Percentiles rank a stretch among this genome's conserved stretches.
phyloP scores from a whole-genome alignment of 1,140 invertebrate genomes.

The Theocolax elegans region DNA sequence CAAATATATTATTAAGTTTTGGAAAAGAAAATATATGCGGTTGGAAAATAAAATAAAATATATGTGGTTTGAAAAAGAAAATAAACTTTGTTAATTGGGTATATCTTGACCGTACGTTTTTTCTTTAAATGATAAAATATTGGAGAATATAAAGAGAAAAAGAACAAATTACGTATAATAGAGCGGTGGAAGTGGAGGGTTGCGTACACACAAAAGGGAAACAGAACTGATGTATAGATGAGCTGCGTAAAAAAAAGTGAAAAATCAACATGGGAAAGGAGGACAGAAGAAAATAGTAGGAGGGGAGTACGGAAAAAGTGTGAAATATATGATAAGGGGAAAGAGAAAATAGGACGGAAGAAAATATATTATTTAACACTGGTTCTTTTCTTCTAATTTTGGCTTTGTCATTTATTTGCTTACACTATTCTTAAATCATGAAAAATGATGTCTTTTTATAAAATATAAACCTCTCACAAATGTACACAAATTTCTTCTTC shows the following conservation, averaged over 20 bases:
- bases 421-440: no score
- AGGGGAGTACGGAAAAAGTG: not conserved
- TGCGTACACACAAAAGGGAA: no score
- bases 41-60: no score
- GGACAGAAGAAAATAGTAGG: not conserved
- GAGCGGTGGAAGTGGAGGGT: not conserved
- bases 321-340: not conserved
- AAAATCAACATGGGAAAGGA: not conserved
- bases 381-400: not conserved
- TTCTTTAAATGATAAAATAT: not conserved
- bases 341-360: not conserved
- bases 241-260: not conserved
- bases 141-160: not conserved
- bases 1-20: no score
- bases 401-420: not conserved
- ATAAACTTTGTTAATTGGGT: no score
- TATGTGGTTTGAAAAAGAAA: no score
- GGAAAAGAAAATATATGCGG: no score
- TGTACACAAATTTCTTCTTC: no score
- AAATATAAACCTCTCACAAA: no score
- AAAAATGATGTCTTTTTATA: no score
- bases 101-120: no score
- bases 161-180: not conserved
- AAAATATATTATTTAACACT: no score
- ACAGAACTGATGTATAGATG: not conserved